Evolutionary conservation across 2,888 invertebrate genomes (phyloP).

Genomic region (Cabera pusaria): DNA sequence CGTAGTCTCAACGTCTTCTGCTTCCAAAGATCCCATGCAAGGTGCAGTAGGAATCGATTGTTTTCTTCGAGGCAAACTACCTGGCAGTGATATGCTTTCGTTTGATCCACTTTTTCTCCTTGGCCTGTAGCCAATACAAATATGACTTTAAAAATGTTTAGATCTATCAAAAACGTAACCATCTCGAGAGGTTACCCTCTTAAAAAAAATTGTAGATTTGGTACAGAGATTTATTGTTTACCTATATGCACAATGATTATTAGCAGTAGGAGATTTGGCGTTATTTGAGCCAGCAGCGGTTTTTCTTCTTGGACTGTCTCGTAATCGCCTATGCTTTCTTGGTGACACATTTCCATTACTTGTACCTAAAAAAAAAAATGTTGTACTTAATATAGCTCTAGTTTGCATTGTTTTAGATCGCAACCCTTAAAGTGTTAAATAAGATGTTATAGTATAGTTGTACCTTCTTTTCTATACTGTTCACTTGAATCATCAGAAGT

Average conservation of each 20-base stretch:
- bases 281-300: constrained; percentile 77
- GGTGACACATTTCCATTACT: constrained; percentile 80
- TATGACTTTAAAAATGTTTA: too few relatives aligned
- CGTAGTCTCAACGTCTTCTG: constrained; percentile 76
- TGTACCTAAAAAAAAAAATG: constrained; percentile 47
- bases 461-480: constrained; percentile 77
- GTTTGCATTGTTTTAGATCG: too few relatives aligned
- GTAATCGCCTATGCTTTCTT: constrained; percentile 84
- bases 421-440: too few relatives aligned
- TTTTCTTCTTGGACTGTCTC: constrained; percentile 87
- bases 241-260: constrained; percentile 73
- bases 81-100: constrained; percentile 86
- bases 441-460: too few relatives aligned
- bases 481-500: constrained; percentile 86
- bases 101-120: constrained; percentile 80
- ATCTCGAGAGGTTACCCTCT: too few relatives aligned
- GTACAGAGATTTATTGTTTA: constrained; percentile 36
- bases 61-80: constrained; percentile 85
- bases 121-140: too few relatives aligned
- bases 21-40: constrained; percentile 74
- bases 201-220: constrained; percentile 27
- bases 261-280: constrained; percentile 81
- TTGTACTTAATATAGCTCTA: too few relatives aligned
- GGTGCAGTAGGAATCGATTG: constrained; percentile 80
- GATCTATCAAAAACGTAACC: too few relatives aligned